Percentiles rank a stretch among this genome's conserved stretches.
These are phyloP conservation scores for Chiloscyllium plagiosum DNA, from an alignment of 2,113 vertebrate genomes.

Conservation along the genomic window DNA sequence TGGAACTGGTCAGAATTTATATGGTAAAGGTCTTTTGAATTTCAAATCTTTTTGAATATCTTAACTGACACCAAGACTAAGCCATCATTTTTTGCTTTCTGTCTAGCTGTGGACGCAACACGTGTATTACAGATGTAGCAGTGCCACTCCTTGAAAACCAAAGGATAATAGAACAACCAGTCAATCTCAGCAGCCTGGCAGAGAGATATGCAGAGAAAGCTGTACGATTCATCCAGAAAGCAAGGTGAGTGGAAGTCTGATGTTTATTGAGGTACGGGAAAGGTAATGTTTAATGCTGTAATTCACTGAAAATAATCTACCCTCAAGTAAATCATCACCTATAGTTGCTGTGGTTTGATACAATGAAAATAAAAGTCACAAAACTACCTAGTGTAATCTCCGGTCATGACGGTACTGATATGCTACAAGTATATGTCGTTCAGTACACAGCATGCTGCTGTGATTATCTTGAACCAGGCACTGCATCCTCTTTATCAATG, in stretches of 20 bases:
- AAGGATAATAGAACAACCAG: slow-evolving; percentile 75
- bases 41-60: background rate
- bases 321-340: background rate
- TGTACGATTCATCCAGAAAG: slow-evolving; percentile 57
- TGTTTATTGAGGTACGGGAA: background rate
- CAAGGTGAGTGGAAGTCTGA: slow-evolving; percentile 58
- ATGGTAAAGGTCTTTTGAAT: background rate
- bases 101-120: slow-evolving; percentile 43
- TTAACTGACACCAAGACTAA: background rate
- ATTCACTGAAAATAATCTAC: background rate
- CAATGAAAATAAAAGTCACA: background rate
- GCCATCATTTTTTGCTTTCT: background rate
- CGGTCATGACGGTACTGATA: background rate
- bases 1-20: background rate
- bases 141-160: slow-evolving; percentile 82
- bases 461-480: background rate
- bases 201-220: slow-evolving; percentile 62
- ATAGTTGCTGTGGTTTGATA: background rate
- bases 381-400: background rate
- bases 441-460: background rate
- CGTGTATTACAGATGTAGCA: slow-evolving; percentile 66
- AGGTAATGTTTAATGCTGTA: background rate
- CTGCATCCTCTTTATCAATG: background rate
- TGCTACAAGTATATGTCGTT: background rate
- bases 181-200: slow-evolving; percentile 68